Evolutionary conservation across 2,888 invertebrate genomes (phyloP).

Genomic region (Thecophora atra): DNA sequence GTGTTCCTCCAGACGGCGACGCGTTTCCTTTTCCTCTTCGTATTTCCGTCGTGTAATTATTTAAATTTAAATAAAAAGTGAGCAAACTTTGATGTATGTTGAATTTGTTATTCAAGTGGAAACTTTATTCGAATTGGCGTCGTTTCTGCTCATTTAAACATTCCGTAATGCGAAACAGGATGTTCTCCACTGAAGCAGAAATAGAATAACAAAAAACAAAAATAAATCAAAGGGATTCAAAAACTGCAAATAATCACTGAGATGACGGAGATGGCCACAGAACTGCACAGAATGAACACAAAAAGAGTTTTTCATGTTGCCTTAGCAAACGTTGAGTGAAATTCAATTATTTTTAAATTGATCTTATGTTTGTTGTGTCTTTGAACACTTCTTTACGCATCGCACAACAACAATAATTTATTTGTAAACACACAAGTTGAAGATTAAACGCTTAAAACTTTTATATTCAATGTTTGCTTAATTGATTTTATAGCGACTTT

Average conservation of each 20-base stretch:
- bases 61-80: conserved; percentile 16
- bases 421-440: too few relatives aligned
- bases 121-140: conserved; percentile 23
- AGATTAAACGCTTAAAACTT: too few relatives aligned
- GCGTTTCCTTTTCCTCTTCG: neutral
- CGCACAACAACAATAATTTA: neutral
- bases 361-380: neutral
- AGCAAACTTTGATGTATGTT: conserved; percentile 20
- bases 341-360: conserved; percentile 4
- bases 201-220: neutral
- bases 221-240: neutral
- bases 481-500: too few relatives aligned
- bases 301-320: neutral
- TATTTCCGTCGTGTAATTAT: too few relatives aligned
- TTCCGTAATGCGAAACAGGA: neutral
- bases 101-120: conserved; percentile 7
- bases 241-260: too few relatives aligned
- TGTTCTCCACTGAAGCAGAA: neutral
- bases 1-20: neutral
- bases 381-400: neutral
- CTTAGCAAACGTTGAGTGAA: neutral
- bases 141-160: conserved; percentile 32
- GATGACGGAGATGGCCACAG: neutral
- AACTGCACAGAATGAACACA: neutral
- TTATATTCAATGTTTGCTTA: too few relatives aligned